These are phyloP conservation scores for Hippoglossus hippoglossus DNA, from an alignment of 2,797 vertebrate species.

Conservation along the genomic window DNA sequence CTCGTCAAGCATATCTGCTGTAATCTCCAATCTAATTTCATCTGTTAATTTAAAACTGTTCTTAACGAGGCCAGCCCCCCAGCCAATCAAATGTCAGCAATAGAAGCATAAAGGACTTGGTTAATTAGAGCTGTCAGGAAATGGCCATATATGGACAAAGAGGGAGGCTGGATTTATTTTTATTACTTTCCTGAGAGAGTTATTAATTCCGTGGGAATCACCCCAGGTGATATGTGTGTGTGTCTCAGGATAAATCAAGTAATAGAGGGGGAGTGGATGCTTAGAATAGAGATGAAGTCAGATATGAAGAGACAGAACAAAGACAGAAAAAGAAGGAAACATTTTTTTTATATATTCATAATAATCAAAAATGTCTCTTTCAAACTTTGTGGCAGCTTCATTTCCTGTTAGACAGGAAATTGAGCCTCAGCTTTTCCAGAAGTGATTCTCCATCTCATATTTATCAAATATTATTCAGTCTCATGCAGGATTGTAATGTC, in stretches of 20 bases:
- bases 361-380: constrained; percentile 66
- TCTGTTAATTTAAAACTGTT: constrained; percentile 78
- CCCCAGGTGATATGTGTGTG: constrained; percentile 29
- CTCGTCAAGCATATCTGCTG: constrained; percentile 72
- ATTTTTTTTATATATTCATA: constrained; percentile 53
- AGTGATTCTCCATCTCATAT: constrained; percentile 64
- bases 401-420: constrained; percentile 79
- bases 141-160: constrained; percentile 66
- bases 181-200: constrained; percentile 68
- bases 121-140: constrained; percentile 81
- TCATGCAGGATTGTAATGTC: constrained; percentile 36
- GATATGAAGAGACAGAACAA: constrained; percentile 20
- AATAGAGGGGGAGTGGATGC: too few relatives aligned
- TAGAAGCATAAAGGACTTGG: constrained; percentile 60
- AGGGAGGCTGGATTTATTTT: constrained; percentile 52
- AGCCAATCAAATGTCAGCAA: constrained; percentile 78
- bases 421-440: constrained; percentile 61
- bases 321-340: constrained; percentile 20
- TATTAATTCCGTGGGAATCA: constrained; percentile 67
- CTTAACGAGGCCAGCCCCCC: constrained; percentile 73
- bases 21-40: constrained; percentile 76
- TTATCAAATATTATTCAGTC: constrained; percentile 56
- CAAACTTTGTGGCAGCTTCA: constrained; percentile 74
- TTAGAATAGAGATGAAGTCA: constrained; percentile 30
- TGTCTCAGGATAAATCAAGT: neutral